Percentiles rank a stretch among this genome's conserved stretches.
phyloP scores from a whole-genome alignment of 1,140 invertebrate genomes.

The Drosophila kikkawai region DNA sequence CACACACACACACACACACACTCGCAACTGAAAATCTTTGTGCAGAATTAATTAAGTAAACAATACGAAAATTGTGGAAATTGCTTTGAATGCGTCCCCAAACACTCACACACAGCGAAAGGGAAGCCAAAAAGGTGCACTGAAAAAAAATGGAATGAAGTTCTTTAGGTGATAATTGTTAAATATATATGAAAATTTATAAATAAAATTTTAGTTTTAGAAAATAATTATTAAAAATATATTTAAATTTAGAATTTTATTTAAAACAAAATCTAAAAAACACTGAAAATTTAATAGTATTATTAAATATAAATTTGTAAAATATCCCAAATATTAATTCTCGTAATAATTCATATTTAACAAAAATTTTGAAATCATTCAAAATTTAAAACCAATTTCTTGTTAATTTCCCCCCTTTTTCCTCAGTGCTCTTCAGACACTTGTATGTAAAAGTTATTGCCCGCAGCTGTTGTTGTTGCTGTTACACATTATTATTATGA shows the following conservation, averaged over 20 bases:
- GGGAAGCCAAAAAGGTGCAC: constrained; percentile 14
- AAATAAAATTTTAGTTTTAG: too few relatives aligned
- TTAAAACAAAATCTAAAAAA: too few relatives aligned
- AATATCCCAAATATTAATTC: too few relatives aligned
- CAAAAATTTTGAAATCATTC: too few relatives aligned
- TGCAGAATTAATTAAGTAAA: constrained; percentile 83
- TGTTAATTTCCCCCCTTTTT: not conserved
- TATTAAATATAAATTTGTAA: too few relatives aligned
- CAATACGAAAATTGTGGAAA: constrained; percentile 83
- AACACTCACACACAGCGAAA: constrained; percentile 39
- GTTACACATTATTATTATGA: constrained; percentile 80
- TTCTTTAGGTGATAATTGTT: not conserved
- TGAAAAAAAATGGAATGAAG: not conserved
- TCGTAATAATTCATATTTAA: too few relatives aligned
- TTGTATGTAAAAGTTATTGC: constrained; percentile 63
- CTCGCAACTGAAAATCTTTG: constrained; percentile 74
- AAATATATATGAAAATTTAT: not conserved
- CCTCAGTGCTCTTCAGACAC: not conserved
- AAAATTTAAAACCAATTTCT: too few relatives aligned
- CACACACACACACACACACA: constrained; percentile 11
- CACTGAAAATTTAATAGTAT: too few relatives aligned
- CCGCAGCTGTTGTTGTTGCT: constrained; percentile 71
- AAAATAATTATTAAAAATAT: too few relatives aligned
- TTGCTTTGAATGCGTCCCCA: constrained; percentile 81
- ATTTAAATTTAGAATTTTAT: too few relatives aligned